These are phyloP conservation scores for Plemyria rubiginata DNA, from an alignment of 2,888 invertebrate species.

Conservation along the genomic window DNA sequence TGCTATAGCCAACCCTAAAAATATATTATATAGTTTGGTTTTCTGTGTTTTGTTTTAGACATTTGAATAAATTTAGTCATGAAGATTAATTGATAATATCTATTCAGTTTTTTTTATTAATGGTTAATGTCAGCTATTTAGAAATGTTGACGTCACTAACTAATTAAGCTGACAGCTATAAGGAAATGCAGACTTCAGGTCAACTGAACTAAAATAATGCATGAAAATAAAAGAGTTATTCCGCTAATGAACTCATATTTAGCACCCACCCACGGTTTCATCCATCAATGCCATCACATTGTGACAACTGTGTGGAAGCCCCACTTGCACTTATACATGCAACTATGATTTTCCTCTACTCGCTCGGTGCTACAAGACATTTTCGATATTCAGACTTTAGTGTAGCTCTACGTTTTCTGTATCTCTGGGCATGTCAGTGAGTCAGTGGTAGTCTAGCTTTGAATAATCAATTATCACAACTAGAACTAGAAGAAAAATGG, in stretches of 20 bases:
- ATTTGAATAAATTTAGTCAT: too few relatives aligned
- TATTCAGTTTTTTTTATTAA: background rate
- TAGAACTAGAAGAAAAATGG: too few relatives aligned
- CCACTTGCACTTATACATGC: conserved; percentile 2
- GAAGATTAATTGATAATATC: background rate
- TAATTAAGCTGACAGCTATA: conserved; percentile 4
- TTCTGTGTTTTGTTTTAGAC: too few relatives aligned
- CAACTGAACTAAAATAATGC: conserved; percentile 14
- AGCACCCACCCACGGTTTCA: conserved; percentile 25
- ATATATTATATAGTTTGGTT: too few relatives aligned
- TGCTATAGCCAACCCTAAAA: too few relatives aligned
- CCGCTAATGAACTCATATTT: conserved; percentile 33
- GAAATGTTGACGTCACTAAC: background rate
- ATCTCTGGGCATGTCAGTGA: too few relatives aligned
- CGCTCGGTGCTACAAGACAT: too few relatives aligned
- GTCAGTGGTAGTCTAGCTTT: too few relatives aligned
- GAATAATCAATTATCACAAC: too few relatives aligned
- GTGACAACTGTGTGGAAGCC: conserved; percentile 13
- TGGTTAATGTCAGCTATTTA: background rate
- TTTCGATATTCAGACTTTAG: too few relatives aligned
- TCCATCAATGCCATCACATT: conserved; percentile 30
- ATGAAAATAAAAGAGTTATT: conserved; percentile 19
- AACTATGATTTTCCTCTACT: too few relatives aligned
- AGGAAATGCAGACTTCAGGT: conserved; percentile 14
- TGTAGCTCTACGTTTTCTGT: too few relatives aligned